A percentile compares a stretch with the other conserved stretches of the same genome.
phyloP scores from a whole-genome alignment of 2,888 invertebrate species.

The Limenitis camilla region DNA sequence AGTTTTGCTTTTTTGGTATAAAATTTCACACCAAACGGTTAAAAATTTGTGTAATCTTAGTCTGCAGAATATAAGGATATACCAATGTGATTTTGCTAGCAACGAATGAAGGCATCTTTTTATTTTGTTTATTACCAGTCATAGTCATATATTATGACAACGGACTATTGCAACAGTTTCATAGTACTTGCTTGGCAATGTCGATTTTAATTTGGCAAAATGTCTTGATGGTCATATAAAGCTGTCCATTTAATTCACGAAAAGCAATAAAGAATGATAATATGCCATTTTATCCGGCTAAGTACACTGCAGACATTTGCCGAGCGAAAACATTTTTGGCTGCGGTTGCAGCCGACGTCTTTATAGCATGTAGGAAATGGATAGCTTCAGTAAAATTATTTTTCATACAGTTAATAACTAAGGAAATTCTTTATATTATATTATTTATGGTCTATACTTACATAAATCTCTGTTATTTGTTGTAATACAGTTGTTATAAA shows the following conservation, averaged over 20 bases:
- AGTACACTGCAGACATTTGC: conserved; percentile 25
- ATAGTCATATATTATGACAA: not conserved
- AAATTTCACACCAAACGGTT: too few species aligned
- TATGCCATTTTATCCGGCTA: conserved; percentile 22
- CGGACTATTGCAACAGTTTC: not conserved
- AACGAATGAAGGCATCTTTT: too few species aligned
- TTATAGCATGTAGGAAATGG: conserved; percentile 28
- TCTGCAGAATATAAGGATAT: too few species aligned
- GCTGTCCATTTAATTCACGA: conserved; percentile 18
- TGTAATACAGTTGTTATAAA: conserved; percentile 18
- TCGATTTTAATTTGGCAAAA: conserved; percentile 19
- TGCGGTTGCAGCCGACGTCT: conserved; percentile 29
- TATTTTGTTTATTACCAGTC: too few species aligned
- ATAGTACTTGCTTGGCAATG: conserved; percentile 2
- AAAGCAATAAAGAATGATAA: conserved; percentile 24
- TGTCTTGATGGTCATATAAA: conserved; percentile 11
- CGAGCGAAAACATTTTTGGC: conserved; percentile 30
- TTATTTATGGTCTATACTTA: conserved; percentile 16
- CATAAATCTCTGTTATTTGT: conserved; percentile 19
- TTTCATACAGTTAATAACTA: conserved; percentile 28
- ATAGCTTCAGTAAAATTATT: conserved; percentile 27
- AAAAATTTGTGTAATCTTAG: too few species aligned
- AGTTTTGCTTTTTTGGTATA: too few species aligned
- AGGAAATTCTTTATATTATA: conserved; percentile 21
- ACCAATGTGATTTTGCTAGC: too few species aligned